These are phyloP conservation scores for Danio tinwini DNA, from an alignment of 2,797 vertebrate species.

Conservation along the genomic window DNA sequence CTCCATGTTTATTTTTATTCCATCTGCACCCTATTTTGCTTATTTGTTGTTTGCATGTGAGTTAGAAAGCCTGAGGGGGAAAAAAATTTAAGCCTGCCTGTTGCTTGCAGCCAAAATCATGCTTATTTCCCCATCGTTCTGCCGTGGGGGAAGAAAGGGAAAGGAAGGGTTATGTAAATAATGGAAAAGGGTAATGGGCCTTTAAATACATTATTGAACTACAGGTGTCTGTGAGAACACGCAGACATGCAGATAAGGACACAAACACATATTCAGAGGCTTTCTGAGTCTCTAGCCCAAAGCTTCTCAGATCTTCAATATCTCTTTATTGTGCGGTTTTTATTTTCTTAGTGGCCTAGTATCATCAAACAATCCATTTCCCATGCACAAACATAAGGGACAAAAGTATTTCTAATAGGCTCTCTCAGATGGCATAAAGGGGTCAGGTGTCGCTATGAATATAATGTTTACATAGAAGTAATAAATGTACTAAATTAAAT, in stretches of 20 bases:
- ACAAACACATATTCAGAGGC: constrained; percentile 2
- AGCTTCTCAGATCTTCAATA: constrained; percentile 28
- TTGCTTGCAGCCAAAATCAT: constrained; percentile 18
- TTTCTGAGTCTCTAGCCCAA: constrained; percentile 29
- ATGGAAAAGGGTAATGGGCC: constrained; percentile 47
- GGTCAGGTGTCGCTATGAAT: background rate
- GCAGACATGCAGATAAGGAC: constrained; percentile 4
- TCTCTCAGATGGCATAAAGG: background rate
- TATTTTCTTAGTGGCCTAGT: constrained; percentile 27
- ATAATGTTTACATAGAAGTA: background rate
- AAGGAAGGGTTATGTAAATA: constrained; percentile 42
- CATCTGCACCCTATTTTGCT: constrained; percentile 6
- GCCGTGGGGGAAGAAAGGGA: constrained; percentile 1
- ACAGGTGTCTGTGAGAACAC: constrained; percentile 29
- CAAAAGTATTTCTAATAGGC: constrained; percentile 27
- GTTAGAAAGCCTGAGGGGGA: constrained; percentile 19
- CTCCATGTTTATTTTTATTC: background rate
- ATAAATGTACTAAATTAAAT: too few species aligned
- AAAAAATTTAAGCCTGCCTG: background rate
- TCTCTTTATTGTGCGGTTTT: constrained; percentile 45
- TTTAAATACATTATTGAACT: constrained; percentile 45
- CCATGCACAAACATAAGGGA: constrained; percentile 32
- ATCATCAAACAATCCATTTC: constrained; percentile 32
- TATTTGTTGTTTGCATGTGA: background rate
- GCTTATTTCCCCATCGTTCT: background rate